Conservation (phyloP, 2,888 invertebrate species). For the Nymphalis polychloros region DNA sequence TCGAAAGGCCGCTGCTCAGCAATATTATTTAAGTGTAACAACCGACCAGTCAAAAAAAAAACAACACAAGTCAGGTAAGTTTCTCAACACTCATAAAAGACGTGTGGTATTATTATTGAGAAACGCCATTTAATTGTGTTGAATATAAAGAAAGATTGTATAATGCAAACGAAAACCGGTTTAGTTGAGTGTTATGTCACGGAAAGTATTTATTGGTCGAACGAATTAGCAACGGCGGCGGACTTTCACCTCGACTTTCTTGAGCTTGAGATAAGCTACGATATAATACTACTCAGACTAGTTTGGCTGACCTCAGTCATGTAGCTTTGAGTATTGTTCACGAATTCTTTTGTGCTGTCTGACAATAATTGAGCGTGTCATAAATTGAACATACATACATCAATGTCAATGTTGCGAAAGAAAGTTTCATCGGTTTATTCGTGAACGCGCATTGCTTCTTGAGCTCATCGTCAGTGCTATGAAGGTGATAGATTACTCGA, state of each 20-base stretch:
- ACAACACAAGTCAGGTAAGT: constrained; percentile 54
- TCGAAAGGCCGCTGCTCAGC: constrained; percentile 51
- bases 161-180: constrained; percentile 58
- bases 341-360: constrained; percentile 55
- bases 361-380: constrained; percentile 49
- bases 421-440: constrained; percentile 41
- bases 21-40: constrained; percentile 56
- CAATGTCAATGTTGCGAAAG: constrained; percentile 56
- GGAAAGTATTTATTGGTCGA: constrained; percentile 69
- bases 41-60: constrained; percentile 50
- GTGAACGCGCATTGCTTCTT: not conserved
- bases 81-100: constrained; percentile 60
- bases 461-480: too few relatives aligned
- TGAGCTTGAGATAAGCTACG: constrained; percentile 53
- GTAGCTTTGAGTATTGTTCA: constrained; percentile 56
- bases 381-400: constrained; percentile 49
- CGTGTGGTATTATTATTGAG: constrained; percentile 56
- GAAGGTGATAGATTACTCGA: not conserved
- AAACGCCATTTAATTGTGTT: constrained; percentile 51
- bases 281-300: constrained; percentile 57
- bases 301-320: constrained; percentile 64
- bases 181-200: constrained; percentile 68
- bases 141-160: constrained; percentile 52
- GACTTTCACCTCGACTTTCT: constrained; percentile 78
- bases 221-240: constrained; percentile 64